Conservation (phyloP, 35 echinoderm and acorn worm genomes). For the Apostichopus parvimensis region DNA sequence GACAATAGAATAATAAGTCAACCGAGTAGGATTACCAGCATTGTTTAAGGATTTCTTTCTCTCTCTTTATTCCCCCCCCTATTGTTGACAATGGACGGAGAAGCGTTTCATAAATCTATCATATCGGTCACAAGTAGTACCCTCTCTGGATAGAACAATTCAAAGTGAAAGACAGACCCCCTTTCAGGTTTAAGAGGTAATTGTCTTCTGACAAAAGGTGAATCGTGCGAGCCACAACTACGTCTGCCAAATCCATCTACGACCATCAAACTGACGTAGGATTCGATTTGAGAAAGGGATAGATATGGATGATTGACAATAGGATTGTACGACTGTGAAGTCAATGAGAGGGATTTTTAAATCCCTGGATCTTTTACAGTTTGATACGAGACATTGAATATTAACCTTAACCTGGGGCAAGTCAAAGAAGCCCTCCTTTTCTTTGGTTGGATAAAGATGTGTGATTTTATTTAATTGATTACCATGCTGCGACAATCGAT, state of each 20-base stretch:
- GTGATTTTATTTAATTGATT: no score
- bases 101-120: slow-evolving; percentile 6
- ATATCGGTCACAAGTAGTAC: not conserved
- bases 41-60: not conserved
- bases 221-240: not conserved
- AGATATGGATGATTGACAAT: not conserved
- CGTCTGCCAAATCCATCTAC: not conserved
- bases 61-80: no score
- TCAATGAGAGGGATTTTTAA: not conserved
- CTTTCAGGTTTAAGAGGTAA: not conserved
- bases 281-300: not conserved
- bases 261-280: not conserved
- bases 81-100: not conserved
- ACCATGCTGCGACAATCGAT: no score
- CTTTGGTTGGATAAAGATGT: no score
- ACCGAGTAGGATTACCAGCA: not conserved
- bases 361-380: not conserved
- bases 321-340: not conserved
- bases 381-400: no score
- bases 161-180: not conserved
- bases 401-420: no score
- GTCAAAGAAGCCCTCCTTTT: no score
- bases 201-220: not conserved
- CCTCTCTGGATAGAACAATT: not conserved
- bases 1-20: slow-evolving; percentile 17